A percentile compares a stretch with the other conserved stretches of the same genome.
phyloP scores from a whole-genome alignment of 35 echinoderm and acorn worm species.

The Apostichopus californicus region DNA sequence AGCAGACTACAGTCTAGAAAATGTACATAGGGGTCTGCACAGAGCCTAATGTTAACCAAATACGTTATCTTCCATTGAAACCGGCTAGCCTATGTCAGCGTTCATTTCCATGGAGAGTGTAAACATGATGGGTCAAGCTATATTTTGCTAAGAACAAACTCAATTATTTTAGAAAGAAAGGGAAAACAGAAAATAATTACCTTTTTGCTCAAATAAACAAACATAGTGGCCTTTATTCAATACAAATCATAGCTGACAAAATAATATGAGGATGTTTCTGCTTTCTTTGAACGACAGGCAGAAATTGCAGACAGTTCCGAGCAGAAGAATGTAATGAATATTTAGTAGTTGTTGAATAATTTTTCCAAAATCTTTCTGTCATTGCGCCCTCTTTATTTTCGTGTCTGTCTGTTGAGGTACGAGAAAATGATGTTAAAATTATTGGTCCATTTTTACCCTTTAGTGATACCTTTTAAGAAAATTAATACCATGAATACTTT shows the following conservation, averaged over 20 bases:
- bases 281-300: background rate
- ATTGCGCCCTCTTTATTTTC: constrained; percentile 12
- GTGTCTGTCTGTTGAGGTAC: constrained; percentile 14
- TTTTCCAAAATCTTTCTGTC: background rate
- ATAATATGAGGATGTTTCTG: background rate
- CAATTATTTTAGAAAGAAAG: no score
- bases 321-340: background rate
- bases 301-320: background rate
- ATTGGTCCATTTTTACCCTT: background rate
- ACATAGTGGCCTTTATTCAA: constrained; percentile 59
- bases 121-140: background rate
- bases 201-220: constrained; percentile 98
- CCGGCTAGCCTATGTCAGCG: background rate
- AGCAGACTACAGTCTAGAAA: no score
- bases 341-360: background rate
- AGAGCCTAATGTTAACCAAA: no score
- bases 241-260: background rate
- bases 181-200: constrained; percentile 37
- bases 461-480: background rate
- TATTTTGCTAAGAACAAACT: no score
- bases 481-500: background rate
- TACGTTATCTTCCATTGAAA: no score
- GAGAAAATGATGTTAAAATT: background rate
- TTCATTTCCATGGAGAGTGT: constrained; percentile 46
- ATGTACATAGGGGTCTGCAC: no score